Evolutionary conservation across 2,888 invertebrate species (phyloP).

Genomic region (Watsonalla cultraria): DNA sequence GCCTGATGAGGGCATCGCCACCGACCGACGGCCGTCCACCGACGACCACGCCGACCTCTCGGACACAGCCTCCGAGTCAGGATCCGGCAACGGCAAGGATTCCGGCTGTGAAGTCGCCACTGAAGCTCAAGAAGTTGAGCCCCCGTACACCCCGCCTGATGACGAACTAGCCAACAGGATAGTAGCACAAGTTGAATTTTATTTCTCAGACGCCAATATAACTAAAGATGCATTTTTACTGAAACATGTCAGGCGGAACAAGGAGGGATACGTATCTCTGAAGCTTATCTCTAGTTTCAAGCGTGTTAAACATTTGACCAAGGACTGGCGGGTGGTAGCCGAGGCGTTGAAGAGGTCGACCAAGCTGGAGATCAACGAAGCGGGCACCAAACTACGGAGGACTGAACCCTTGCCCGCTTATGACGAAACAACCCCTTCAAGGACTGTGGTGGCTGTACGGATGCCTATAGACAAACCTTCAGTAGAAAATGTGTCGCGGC

Average conservation of each 20-base stretch:
- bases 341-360: constrained; percentile 88
- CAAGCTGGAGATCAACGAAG: constrained; percentile 92
- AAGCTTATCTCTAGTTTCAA: constrained; percentile 97
- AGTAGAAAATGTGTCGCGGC: constrained; percentile 94
- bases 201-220: constrained; percentile 97
- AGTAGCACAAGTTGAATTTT: constrained; percentile 94
- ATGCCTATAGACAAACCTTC: constrained; percentile 91
- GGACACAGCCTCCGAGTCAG: constrained; percentile 82
- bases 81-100: constrained; percentile 82
- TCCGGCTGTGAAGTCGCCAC: constrained; percentile 82
- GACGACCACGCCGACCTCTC: constrained; percentile 84
- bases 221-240: constrained; percentile 96
- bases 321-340: constrained; percentile 96
- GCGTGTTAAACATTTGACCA: constrained; percentile 94
- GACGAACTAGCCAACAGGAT: constrained; percentile 89
- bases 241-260: constrained; percentile 96
- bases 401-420: constrained; percentile 91
- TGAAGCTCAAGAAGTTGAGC: constrained; percentile 67
- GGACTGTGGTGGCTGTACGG: constrained; percentile 92
- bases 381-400: constrained; percentile 93
- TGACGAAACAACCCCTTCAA: constrained; percentile 94
- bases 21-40: constrained; percentile 68
- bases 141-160: constrained; percentile 83
- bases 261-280: constrained; percentile 96
- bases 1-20: constrained; percentile 67